Percentiles rank a stretch among this genome's conserved stretches.
These are phyloP conservation scores for Agapornis canus DNA, from an alignment of 2,797 vertebrate species.

Conservation along the genomic window DNA sequence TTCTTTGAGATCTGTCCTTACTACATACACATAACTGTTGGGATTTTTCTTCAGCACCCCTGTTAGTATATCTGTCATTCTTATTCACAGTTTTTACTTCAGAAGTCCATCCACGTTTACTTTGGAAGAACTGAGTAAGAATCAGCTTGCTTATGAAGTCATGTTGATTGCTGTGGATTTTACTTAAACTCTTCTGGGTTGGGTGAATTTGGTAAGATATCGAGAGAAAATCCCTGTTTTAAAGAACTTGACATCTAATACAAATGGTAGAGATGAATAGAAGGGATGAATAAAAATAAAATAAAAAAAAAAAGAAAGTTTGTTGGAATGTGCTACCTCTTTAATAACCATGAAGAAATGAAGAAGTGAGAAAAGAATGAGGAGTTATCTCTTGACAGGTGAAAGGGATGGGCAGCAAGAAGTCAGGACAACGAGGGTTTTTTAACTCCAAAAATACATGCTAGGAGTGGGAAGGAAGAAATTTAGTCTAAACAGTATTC, in stretches of 20 bases:
- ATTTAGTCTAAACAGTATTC: background rate
- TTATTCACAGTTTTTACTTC: background rate
- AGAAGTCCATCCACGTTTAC: background rate
- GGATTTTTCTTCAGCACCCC: background rate
- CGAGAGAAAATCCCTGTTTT: background rate
- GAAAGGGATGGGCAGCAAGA: background rate
- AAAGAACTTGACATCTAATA: background rate
- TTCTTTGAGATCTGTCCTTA: background rate
- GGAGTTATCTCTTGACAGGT: background rate
- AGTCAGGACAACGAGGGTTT: background rate
- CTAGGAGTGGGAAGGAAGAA: accelerated
- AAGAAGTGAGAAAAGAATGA: background rate
- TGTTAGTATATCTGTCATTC: background rate
- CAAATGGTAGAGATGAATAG: background rate
- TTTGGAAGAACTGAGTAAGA: background rate
- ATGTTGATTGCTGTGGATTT: background rate
- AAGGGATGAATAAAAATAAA: background rate
- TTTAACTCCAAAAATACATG: background rate
- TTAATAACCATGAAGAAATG: background rate
- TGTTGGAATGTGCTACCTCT: background rate
- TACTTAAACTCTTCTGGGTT: background rate
- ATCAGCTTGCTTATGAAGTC: background rate
- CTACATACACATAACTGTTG: accelerated
- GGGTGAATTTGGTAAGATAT: background rate
- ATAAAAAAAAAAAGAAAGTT: background rate